Base-by-base conservation (phyloP, 2,888 invertebrate genomes). In the Nebria brevicollis region DNA sequence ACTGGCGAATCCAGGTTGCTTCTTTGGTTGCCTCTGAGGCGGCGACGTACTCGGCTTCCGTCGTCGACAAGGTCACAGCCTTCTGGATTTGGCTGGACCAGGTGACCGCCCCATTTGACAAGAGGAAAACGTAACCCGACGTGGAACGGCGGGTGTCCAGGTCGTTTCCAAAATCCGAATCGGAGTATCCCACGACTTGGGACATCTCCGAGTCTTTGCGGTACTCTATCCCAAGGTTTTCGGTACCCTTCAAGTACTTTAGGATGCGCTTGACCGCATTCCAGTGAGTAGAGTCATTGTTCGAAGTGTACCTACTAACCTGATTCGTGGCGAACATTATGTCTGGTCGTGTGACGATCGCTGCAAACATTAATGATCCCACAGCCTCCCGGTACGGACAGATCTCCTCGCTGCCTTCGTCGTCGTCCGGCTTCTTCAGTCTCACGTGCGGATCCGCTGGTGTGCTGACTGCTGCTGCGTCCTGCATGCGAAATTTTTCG, bases 131-230 rank as follows among this genome's bases (percentile, higher is more conserved):
- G 42, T 73, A 73, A 5, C 73, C 73, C 13, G 73, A 73, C 42
- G 34, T 73, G 13, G 73, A 73, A 41, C 73, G 73, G 13, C 73
- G 73, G 1, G 75, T 75, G 75, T 75, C 64, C 1, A 75, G 75
- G 15, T 75, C 75, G 64, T 75, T 75, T 20, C 54, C 64, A 75
- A 75, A 75, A 20, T 75, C 75, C 10, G 75, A 75, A n/a, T 75
- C 75, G 20, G 75, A 75, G n/a, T 75, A 75, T 75, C 75, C 75
- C 15, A 75, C 54, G 75, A 75, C 54, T 75, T 75, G 20, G n/a
- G 75, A 75, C 54, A 54, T 75, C 75, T 54, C 20, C 0, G 20
- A 3, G 26, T 43, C 42, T 54, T 20, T 75, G 13, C 75, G 73
- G 13, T 73, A 73, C 2, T 20, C 20, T 20, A 20, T 20, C 20